Base-by-base conservation (phyloP, 2,113 vertebrate species). In the Romanogobio albipinnatus region DNA sequence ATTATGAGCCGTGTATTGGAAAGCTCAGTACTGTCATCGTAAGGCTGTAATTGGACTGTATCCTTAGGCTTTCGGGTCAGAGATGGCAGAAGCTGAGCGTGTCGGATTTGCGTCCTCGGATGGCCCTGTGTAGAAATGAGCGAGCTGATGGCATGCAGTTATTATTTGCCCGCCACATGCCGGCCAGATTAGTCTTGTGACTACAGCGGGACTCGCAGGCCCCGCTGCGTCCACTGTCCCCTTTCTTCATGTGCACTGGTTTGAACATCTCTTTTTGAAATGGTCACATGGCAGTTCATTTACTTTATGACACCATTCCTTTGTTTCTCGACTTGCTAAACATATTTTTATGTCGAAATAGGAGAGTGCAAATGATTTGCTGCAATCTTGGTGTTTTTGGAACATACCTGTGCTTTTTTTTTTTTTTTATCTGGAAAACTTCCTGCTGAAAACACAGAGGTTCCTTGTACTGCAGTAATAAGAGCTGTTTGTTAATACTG, bases 151-250 rank as follows among this genome's bases (percentile, higher is more conserved):
- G 73, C 73, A 76, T 82, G 71, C 47, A 3, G 61, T 78, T 59
- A 81, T 88, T 82, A 84, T 70, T 45, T 76, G 75, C 19, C 49
- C 29, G 56, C 77, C 76, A 82, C 83, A 87, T 87, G 79, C 71
- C 81, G 26, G 71, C 36, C n/a, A 59, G 77, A 76, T 79, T 81
- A 79, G 61, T 62, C 84, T 88, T 84, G 87, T 88, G 85, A 88
- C 81, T 79, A 22, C 76, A 83, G 84, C 68, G 56, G 58, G 58
- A 83, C 45, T 29, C 26, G 36, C 59, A 88, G 62, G 82, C 82
- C 64, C 33, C 47, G 14, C 62, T 88, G 77, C 53, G 62, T 78
- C 73, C 71, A 62, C 70, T 84, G 87, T 86, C 76, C 71, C 78
- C 36, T 86, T 74, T 82, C 56, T 86, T 84, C 78, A 71, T 82